A percentile compares a stretch with the other conserved stretches of the same genome.
phyloP scores from a whole-genome alignment of 1,140 invertebrate species.

The Papilio dardanus region DNA sequence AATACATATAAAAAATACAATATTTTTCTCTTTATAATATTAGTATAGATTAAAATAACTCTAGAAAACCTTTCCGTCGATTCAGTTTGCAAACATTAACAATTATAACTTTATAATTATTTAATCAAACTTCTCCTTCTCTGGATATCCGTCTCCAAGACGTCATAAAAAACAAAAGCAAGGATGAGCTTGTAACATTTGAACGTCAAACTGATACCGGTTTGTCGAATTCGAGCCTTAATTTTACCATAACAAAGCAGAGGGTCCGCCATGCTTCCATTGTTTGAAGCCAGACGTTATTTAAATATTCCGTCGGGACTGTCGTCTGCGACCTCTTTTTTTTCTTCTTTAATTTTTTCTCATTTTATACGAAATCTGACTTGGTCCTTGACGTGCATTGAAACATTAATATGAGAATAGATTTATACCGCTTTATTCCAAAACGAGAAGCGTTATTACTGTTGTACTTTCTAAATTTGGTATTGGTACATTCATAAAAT shows the following conservation, averaged over 20 bases:
- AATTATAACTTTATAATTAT: slow-evolving; percentile 11
- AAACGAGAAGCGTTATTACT: too few relatives aligned
- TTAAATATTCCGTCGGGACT: slow-evolving; percentile 68
- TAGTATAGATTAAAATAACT: too few relatives aligned
- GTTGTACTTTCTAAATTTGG: too few relatives aligned
- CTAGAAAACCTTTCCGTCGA: not conserved
- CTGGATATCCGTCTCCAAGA: slow-evolving; percentile 18
- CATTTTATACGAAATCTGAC: slow-evolving; percentile 64
- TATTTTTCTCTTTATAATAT: not conserved
- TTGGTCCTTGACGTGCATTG: slow-evolving; percentile 51
- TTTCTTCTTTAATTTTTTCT: slow-evolving; percentile 42
- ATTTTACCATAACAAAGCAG: slow-evolving; percentile 76
- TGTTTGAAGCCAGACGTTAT: slow-evolving; percentile 75
- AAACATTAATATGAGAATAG: slow-evolving; percentile 40
- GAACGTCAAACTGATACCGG: slow-evolving; percentile 56
- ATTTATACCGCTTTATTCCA: too few relatives aligned
- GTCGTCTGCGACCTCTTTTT: slow-evolving; percentile 51
- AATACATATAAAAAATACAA: not conserved
- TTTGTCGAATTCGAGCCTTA: slow-evolving; percentile 58
- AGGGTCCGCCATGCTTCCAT: slow-evolving; percentile 60
- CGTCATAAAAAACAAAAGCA: slow-evolving; percentile 37
- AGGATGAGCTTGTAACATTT: slow-evolving; percentile 40
- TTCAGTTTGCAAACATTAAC: not conserved
- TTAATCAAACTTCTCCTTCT: slow-evolving; percentile 16
- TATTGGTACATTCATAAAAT: too few relatives aligned